These are phyloP conservation scores for Morpho helenor DNA, from an alignment of 2,888 invertebrate species.

Conservation along the genomic window DNA sequence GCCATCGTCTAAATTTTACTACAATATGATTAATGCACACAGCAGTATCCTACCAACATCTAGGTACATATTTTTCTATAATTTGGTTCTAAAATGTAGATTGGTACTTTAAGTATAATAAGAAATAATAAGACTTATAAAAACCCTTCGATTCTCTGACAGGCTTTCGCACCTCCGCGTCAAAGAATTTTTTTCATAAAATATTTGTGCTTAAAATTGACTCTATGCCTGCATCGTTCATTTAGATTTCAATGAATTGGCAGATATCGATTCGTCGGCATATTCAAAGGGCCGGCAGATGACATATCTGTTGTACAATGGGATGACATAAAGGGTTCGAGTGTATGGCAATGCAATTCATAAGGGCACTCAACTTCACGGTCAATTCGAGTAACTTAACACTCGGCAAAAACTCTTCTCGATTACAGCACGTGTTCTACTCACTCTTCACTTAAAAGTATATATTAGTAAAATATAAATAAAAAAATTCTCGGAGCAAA, in stretches of 20 bases:
- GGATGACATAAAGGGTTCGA: conserved; percentile 64
- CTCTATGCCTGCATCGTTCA: conserved; percentile 24
- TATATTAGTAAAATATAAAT: too few relatives aligned
- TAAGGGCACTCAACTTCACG: conserved; percentile 63
- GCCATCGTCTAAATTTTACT: too few relatives aligned
- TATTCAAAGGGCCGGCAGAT: conserved; percentile 69
- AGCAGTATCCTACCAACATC: not conserved
- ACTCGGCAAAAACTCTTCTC: conserved; percentile 54
- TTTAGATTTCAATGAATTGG: conserved; percentile 26
- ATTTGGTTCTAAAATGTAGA: too few relatives aligned
- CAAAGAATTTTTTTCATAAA: not conserved
- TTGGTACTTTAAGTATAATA: too few relatives aligned
- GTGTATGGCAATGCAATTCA: conserved; percentile 72
- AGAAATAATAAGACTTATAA: too few relatives aligned
- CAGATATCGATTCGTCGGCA: conserved; percentile 47
- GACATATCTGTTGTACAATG: conserved; percentile 72
- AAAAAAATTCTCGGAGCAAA: too few relatives aligned
- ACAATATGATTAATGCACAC: too few relatives aligned
- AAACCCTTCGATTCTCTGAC: too few relatives aligned
- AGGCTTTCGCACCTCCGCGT: too few relatives aligned
- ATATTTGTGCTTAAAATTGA: conserved; percentile 10
- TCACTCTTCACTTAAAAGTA: conserved; percentile 28
- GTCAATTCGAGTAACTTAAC: conserved; percentile 62
- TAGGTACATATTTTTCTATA: not conserved
- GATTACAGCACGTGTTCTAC: conserved; percentile 57